These are phyloP conservation scores for Patella ulyssiponensis DNA, from an alignment of 2,888 invertebrate species.

Conservation along the genomic window DNA sequence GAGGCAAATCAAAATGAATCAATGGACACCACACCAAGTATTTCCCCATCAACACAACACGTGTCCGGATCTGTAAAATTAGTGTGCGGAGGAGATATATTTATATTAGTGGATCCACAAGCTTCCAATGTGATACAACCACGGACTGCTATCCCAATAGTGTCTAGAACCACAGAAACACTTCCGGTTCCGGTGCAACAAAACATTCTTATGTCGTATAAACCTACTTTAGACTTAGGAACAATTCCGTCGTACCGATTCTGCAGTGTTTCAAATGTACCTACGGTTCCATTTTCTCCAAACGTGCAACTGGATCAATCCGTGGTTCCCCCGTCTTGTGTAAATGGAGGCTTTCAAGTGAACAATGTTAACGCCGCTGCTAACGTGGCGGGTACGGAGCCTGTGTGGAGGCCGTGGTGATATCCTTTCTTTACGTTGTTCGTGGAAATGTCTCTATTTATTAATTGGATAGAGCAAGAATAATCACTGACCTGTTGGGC, in stretches of 20 bases:
- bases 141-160: not conserved
- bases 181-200: not conserved
- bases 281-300: not conserved
- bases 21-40: not conserved
- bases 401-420: slow-evolving; percentile 1
- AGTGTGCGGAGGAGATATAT: slow-evolving; percentile 3
- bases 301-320: not conserved
- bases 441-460: too few species aligned
- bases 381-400: not conserved
- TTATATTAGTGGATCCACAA: not conserved
- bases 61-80: not conserved
- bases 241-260: not conserved
- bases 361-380: not conserved
- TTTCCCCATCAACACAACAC: not conserved
- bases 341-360: not conserved
- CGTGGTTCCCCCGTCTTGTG: not conserved
- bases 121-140: not conserved
- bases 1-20: not conserved
- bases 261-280: not conserved
- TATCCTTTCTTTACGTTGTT: too few species aligned
- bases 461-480: too few species aligned
- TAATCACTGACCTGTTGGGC: too few species aligned
- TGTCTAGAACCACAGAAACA: not conserved
- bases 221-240: not conserved
- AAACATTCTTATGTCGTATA: not conserved